These are phyloP conservation scores for Tromatobia lineatoria DNA, from an alignment of 2,888 invertebrate genomes.

Conservation along the genomic window DNA sequence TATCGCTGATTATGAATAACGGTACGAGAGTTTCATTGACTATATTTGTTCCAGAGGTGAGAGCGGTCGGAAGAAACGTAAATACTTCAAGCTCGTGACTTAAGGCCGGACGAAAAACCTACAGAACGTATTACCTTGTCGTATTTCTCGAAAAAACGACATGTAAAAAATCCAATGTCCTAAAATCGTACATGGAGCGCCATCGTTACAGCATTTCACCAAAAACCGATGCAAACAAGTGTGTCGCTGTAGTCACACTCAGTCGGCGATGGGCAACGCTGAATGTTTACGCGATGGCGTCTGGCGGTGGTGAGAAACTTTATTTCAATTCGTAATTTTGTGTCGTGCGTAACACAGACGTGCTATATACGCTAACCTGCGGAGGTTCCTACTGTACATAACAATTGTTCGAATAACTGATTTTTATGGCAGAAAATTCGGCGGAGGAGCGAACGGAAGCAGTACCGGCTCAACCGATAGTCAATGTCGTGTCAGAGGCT, in stretches of 20 bases:
- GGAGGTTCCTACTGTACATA: not conserved
- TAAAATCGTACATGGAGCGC: conserved; percentile 25
- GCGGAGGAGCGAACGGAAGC: conserved; percentile 82
- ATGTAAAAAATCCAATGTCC: not conserved
- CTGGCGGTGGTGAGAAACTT: conserved; percentile 80
- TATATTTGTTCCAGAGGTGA: no score
- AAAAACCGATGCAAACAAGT: not conserved
- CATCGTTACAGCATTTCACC: conserved; percentile 5
- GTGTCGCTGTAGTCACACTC: conserved; percentile 48
- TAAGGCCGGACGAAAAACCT: no score
- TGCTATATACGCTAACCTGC: not conserved
- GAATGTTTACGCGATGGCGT: conserved; percentile 83
- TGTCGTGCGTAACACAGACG: not conserved
- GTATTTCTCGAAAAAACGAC: not conserved
- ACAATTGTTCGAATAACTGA: conserved; percentile 34
- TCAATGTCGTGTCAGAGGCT: conserved; percentile 81
- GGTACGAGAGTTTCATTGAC: no score
- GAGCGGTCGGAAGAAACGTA: no score
- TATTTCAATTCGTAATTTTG: conserved; percentile 70
- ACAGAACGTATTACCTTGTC: no score
- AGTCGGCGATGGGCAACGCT: conserved; percentile 67
- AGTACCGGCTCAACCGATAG: conserved; percentile 77
- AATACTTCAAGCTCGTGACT: no score
- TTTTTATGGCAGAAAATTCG: conserved; percentile 75
- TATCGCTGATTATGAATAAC: no score